Conservation (phyloP, 2,888 invertebrate genomes). For the Shargacucullia verbasci region DNA sequence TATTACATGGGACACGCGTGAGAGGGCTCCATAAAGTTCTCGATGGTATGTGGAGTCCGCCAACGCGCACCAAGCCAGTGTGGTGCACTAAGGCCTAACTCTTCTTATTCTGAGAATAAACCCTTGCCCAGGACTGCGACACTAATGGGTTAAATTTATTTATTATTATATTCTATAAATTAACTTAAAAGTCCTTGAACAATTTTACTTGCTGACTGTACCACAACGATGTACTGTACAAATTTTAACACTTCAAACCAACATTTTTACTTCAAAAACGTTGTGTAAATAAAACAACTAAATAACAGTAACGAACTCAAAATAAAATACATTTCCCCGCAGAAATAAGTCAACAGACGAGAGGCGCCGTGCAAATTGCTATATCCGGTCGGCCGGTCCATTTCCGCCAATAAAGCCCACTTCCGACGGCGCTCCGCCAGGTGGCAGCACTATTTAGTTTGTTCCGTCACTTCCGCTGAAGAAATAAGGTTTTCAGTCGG, state of each 20-base stretch:
- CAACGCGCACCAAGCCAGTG: too few relatives aligned
- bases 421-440: slow-evolving; percentile 71
- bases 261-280: slow-evolving; percentile 7
- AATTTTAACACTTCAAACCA: slow-evolving; percentile 1
- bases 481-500: slow-evolving; percentile 52
- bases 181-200: too few relatives aligned
- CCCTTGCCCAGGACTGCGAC: too few relatives aligned
- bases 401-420: slow-evolving; percentile 79
- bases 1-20: too few relatives aligned
- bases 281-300: slow-evolving; percentile 6
- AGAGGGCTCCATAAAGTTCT: too few relatives aligned
- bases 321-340: slow-evolving; percentile 66
- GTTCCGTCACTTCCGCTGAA: slow-evolving; percentile 60
- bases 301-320: slow-evolving; percentile 48
- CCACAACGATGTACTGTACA: neutral
- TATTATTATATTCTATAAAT: too few relatives aligned
- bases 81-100: too few relatives aligned
- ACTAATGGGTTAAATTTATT: too few relatives aligned
- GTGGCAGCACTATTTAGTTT: slow-evolving; percentile 81
- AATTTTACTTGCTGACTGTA: too few relatives aligned
- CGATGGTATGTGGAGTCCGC: too few relatives aligned
- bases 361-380: slow-evolving; percentile 75
- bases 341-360: slow-evolving; percentile 57
- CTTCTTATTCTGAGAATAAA: too few relatives aligned
- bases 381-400: slow-evolving; percentile 80